Percentiles rank a stretch among this genome's conserved stretches.
These are phyloP conservation scores for Peromyscus nudipes DNA, from an alignment of 2,797 vertebrate genomes.

Conservation along the genomic window DNA sequence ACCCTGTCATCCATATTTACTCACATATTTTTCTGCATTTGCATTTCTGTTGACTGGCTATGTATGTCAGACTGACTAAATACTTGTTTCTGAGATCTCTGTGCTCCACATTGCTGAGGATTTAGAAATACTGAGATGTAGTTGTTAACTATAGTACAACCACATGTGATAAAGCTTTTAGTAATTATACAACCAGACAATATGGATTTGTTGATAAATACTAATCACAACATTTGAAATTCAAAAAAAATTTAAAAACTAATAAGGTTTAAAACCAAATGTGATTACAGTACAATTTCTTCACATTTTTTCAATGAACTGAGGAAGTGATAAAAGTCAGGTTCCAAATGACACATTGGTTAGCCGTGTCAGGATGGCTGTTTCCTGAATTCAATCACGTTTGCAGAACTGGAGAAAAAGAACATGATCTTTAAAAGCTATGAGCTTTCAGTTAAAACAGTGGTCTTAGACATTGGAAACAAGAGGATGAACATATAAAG, in stretches of 20 bases:
- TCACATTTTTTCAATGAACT: not conserved
- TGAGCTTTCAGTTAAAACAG: not conserved
- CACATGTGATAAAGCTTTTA: not conserved
- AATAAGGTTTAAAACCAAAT: not conserved
- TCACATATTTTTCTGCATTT: not conserved
- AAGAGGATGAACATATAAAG: not conserved
- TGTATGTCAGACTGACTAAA: not conserved
- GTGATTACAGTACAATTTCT: not conserved
- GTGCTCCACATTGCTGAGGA: not conserved
- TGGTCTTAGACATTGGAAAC: not conserved
- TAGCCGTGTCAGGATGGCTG: not conserved
- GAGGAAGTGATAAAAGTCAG: not conserved
- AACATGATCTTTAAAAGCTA: not conserved
- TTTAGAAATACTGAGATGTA: not conserved
- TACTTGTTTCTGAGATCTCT: not conserved
- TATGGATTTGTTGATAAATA: not conserved
- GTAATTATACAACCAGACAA: not conserved
- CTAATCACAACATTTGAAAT: not conserved
- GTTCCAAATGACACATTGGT: not conserved
- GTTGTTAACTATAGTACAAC: not conserved
- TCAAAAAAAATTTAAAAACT: not conserved
- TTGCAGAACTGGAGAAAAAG: not conserved
- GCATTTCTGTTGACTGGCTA: not conserved
- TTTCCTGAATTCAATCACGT: not conserved
- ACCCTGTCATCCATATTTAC: not conserved